A percentile compares a stretch with the other conserved stretches of the same genome.
Conservation (phyloP, 1,140 invertebrate species). For the Portunus trituberculatus region DNA sequence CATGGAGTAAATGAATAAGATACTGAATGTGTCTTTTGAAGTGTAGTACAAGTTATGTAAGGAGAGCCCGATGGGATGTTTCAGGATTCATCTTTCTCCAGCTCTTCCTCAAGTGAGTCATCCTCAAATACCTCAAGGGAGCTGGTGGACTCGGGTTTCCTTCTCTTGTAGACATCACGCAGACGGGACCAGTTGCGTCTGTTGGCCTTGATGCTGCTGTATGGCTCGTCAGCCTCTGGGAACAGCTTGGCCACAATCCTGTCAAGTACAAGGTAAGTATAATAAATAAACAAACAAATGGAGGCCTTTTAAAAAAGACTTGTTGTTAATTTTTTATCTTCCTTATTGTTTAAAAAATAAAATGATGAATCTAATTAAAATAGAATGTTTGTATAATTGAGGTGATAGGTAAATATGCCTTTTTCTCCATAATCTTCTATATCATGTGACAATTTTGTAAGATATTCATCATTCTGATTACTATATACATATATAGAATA, state of each 20-base stretch:
- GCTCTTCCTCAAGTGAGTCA: slow-evolving; percentile 74
- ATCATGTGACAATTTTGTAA: too few species aligned
- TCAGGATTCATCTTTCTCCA: slow-evolving; percentile 58
- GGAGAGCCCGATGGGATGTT: background rate
- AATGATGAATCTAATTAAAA: too few species aligned
- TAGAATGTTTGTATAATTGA: too few species aligned
- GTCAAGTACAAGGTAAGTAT: background rate
- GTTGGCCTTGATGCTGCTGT: slow-evolving; percentile 67
- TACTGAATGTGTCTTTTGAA: background rate
- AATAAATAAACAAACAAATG: background rate
- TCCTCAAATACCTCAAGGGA: slow-evolving; percentile 76
- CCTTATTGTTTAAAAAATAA: too few species aligned
- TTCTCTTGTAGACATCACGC: slow-evolving; percentile 71
- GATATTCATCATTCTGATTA: too few species aligned
- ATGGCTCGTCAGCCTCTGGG: slow-evolving; percentile 68
- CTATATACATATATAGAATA: too few species aligned
- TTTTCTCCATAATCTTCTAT: too few species aligned
- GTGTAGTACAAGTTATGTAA: background rate
- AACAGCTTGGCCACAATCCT: slow-evolving; percentile 74
- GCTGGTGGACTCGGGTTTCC: slow-evolving; percentile 71
- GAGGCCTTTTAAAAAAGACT: too few species aligned
- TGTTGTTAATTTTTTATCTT: too few species aligned
- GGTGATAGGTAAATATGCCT: too few species aligned
- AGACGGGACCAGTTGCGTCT: slow-evolving; percentile 67
- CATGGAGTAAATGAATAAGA: background rate